Evolutionary conservation across 2,113 vertebrate species (phyloP).

Genomic region (Hippocampus abdominalis): DNA sequence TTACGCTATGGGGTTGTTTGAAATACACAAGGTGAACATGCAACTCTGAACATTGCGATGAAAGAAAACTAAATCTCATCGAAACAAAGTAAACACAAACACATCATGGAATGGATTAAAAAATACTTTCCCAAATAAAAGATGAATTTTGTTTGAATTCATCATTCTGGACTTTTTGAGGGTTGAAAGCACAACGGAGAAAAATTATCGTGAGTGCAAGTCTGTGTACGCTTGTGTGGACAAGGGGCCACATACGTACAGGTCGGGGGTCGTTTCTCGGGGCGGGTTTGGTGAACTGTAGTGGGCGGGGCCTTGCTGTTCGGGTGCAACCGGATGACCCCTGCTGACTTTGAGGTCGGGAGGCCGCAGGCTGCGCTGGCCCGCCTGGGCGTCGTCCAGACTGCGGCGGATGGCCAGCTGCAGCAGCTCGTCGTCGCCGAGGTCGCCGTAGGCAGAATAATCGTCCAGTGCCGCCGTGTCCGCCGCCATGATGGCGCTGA

Average conservation of each 20-base stretch:
- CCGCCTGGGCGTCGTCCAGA: slow-evolving; percentile 62
- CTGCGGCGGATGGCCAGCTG: slow-evolving; percentile 90
- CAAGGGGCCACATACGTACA: slow-evolving; percentile 23
- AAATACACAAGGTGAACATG: too few relatives aligned
- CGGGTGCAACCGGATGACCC: not conserved
- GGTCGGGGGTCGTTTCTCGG: slow-evolving; percentile 30
- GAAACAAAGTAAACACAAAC: too few relatives aligned
- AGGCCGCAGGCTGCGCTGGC: not conserved
- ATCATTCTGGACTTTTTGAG: too few relatives aligned
- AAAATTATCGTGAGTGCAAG: not conserved
- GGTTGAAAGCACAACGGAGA: too few relatives aligned
- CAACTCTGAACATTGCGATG: too few relatives aligned
- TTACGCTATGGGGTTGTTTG: too few relatives aligned
- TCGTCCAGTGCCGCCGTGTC: slow-evolving; percentile 73
- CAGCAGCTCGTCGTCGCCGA: slow-evolving; percentile 87
- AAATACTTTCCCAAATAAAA: too few relatives aligned
- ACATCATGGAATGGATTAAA: too few relatives aligned
- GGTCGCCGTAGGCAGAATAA: slow-evolving; percentile 83
- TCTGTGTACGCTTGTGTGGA: not conserved
- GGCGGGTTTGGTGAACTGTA: slow-evolving; percentile 61
- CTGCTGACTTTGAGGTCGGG: not conserved
- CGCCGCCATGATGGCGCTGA: slow-evolving; percentile 47
- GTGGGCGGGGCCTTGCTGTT: slow-evolving; percentile 10
- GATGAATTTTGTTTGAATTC: too few relatives aligned
- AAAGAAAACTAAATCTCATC: too few relatives aligned